Evolutionary conservation across 2,113 vertebrate genomes (phyloP).

Genomic region (Prionailurus bengalensis): DNA sequence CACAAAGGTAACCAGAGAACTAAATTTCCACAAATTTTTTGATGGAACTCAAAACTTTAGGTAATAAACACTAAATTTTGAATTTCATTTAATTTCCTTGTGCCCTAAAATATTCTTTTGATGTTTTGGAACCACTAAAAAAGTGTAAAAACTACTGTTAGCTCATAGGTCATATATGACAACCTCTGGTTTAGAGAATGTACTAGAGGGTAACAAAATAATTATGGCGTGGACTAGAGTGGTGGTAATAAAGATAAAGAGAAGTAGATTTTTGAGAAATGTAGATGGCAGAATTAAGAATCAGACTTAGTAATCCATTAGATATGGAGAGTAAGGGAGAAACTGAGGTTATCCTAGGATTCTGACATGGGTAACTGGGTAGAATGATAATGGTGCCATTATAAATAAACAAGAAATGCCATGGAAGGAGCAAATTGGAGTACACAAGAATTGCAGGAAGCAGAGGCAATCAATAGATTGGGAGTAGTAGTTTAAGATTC

Average conservation of each 20-base stretch:
- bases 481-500: neutral
- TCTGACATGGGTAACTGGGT: neutral
- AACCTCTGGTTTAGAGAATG: slow-evolving; percentile 7
- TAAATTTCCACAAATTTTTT: neutral
- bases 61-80: neutral
- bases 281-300: neutral
- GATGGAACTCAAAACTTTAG: neutral
- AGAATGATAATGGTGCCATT: neutral
- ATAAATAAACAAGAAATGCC: slow-evolving; percentile 29
- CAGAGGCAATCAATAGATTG: neutral
- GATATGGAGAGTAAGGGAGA: neutral
- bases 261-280: neutral
- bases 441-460: neutral
- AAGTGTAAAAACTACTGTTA: neutral
- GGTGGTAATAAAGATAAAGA: neutral
- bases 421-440: neutral
- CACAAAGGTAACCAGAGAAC: neutral
- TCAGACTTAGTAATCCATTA: neutral
- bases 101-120: neutral
- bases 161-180: neutral
- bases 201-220: neutral
- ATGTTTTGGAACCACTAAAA: slow-evolving; percentile 27
- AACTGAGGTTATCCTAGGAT: neutral
- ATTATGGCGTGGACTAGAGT: neutral
- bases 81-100: neutral